Base-by-base conservation (phyloP, 2,113 vertebrate genomes). In the Apteryx mantelli region DNA sequence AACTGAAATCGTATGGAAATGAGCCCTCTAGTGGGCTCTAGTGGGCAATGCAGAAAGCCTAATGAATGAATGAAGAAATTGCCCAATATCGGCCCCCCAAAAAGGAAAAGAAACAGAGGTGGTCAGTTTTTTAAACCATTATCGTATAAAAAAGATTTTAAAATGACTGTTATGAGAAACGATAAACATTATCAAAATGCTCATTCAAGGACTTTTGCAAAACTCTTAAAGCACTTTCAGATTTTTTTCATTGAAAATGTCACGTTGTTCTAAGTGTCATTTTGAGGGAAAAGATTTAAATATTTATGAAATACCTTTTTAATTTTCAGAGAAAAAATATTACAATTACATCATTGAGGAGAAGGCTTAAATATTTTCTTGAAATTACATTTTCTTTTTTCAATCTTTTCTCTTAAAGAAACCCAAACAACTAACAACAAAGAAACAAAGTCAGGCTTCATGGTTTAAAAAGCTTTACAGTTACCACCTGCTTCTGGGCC, bases 1-100 rank as follows among this genome's bases (percentile, higher is more conserved):
- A 20, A 19, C n/a, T 30, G 46, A 36, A 92, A 19, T 40, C 7
- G 52, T 24, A 0, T 74, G 78, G 68, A 77, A 92, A 74, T 1
- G 69, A 34, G 91, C 93, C 96, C 91, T 91, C 97, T 96, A 48
- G 87, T 65, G 97, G 95, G 50, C 16, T 21, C 26, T 53, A 25
- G 13, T 22, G 7, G 40, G 25, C 52, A 13, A 5, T 5, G 17
- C 0, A 1, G 36, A n/a, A 74, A 79, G 15, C 4, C 2, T 15
- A 3, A 13, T 8, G 76, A 20, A 30, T 10, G 19, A 24, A 34
- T 19, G 63, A 77, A 95, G 50, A 56, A 21, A 20, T 9, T 15
- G 24, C 22, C 26, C 18, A 28, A 0, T 13, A 17, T 2, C 36
- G 30, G 16, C 25, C 25, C 10, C 2, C 7, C 36, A 38, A 38